Evolutionary conservation across 2,888 invertebrate species (phyloP).

Genomic region (Coremacera marginata): DNA sequence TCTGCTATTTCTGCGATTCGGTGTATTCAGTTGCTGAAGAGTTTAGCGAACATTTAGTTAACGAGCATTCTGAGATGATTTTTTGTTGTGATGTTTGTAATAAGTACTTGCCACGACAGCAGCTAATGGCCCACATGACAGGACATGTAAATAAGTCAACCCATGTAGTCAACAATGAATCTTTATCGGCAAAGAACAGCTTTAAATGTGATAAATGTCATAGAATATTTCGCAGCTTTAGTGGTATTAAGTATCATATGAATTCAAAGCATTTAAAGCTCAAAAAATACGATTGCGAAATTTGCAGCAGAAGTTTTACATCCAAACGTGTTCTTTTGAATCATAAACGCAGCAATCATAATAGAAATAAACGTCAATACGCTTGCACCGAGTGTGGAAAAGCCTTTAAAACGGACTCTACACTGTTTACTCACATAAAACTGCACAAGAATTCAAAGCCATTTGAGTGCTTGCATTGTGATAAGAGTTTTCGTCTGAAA

Average conservation of each 20-base stretch:
- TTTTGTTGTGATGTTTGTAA: constrained; percentile 70
- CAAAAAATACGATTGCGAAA: constrained; percentile 73
- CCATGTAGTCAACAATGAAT: neutral
- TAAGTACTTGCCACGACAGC: constrained; percentile 63
- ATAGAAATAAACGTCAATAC: constrained; percentile 39
- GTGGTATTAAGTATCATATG: constrained; percentile 37
- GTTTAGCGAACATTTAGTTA: constrained; percentile 61
- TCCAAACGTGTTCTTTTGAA: constrained; percentile 46
- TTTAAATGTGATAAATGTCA: constrained; percentile 43
- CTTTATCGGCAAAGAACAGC: neutral
- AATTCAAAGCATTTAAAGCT: constrained; percentile 36
- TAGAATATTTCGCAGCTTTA: constrained; percentile 40
- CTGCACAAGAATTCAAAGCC: constrained; percentile 38
- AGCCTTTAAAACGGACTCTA: constrained; percentile 48
- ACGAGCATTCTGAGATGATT: constrained; percentile 63
- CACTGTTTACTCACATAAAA: constrained; percentile 44
- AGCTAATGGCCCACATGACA: constrained; percentile 69
- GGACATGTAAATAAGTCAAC: constrained; percentile 59
- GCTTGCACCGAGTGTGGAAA: constrained; percentile 45
- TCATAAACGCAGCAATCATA: constrained; percentile 45
- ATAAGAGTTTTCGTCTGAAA: constrained; percentile 47
- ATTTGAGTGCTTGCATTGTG: constrained; percentile 43
- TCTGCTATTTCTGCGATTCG: constrained; percentile 19
- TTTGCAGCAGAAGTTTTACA: constrained; percentile 62
- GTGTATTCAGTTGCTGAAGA: neutral